Percentiles rank a stretch among this genome's conserved stretches.
These are phyloP conservation scores for Microcebus tavaratra DNA, from an alignment of 2,113 vertebrate genomes.

Conservation along the genomic window DNA sequence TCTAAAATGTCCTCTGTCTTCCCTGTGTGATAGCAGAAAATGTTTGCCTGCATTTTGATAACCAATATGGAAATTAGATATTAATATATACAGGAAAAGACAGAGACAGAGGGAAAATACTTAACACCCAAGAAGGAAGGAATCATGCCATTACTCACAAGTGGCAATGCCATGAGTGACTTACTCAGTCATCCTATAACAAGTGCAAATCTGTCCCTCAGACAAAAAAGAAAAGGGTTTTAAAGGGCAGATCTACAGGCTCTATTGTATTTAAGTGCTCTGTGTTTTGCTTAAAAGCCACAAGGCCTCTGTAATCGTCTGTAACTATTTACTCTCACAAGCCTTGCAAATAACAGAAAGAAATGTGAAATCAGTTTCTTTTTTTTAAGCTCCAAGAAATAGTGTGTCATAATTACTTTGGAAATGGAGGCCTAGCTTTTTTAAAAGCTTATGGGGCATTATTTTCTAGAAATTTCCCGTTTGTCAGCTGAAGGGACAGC, in stretches of 20 bases:
- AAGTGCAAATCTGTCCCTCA: constrained; percentile 51
- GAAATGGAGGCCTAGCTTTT: background rate
- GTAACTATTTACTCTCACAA: background rate
- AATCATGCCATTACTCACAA: background rate
- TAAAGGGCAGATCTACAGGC: constrained; percentile 25
- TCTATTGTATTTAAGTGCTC: background rate
- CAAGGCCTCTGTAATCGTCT: background rate
- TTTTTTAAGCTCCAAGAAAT: background rate
- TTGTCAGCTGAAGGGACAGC: background rate
- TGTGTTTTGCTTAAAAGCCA: constrained; percentile 26
- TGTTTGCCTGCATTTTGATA: constrained; percentile 77
- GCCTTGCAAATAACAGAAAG: background rate
- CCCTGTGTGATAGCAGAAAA: background rate
- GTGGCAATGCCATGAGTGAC: constrained; percentile 45
- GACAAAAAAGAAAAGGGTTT: constrained; percentile 8
- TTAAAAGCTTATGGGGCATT: background rate
- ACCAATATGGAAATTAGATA: constrained; percentile 60
- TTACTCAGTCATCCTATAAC: constrained; percentile 60
- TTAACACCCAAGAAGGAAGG: constrained; percentile 70
- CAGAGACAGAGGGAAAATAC: constrained; percentile 62
- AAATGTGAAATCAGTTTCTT: constrained; percentile 45
- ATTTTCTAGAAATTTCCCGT: constrained; percentile 17
- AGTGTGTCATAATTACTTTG: background rate
- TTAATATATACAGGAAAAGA: constrained; percentile 66
- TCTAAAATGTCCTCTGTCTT: constrained; percentile 67